Percentiles rank a stretch among this genome's conserved stretches.
These are phyloP conservation scores for Cyprinus carpio DNA, from an alignment of 2,113 vertebrate species.

Conservation along the genomic window DNA sequence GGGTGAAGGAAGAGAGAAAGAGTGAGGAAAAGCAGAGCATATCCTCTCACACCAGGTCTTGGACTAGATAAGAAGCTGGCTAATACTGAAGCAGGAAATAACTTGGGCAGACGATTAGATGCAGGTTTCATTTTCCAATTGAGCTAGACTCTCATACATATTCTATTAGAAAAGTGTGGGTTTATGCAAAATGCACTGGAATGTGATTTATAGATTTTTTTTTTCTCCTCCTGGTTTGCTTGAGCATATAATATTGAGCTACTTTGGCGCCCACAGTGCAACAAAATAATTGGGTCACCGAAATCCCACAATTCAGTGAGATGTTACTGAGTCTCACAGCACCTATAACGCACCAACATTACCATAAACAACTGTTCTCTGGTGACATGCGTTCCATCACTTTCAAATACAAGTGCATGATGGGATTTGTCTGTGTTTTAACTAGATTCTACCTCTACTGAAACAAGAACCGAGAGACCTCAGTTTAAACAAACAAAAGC, in stretches of 20 bases:
- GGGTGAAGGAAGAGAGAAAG: slow-evolving; percentile 64
- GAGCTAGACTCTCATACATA: slow-evolving; percentile 56
- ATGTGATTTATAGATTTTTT: slow-evolving; percentile 57
- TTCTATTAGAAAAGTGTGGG: slow-evolving; percentile 54
- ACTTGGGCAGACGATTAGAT: slow-evolving; percentile 56
- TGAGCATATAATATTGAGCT: slow-evolving; percentile 47
- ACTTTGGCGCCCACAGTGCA: slow-evolving; percentile 31
- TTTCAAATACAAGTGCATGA: slow-evolving; percentile 32
- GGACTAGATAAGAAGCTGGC: slow-evolving; percentile 56
- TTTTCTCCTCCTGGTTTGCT: slow-evolving; percentile 17
- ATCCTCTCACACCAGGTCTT: slow-evolving; percentile 52
- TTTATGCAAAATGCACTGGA: slow-evolving; percentile 49
- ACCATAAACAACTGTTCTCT: slow-evolving; percentile 11
- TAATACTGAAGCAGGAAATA: slow-evolving; percentile 58
- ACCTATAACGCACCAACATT: slow-evolving; percentile 33
- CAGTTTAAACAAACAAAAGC: background rate
- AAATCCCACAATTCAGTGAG: slow-evolving; percentile 31
- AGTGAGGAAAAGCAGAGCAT: slow-evolving; percentile 29
- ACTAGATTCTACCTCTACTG: background rate
- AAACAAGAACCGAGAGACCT: background rate
- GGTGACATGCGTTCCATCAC: slow-evolving; percentile 10
- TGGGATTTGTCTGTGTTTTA: slow-evolving; percentile 3
- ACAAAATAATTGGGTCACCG: slow-evolving; percentile 50
- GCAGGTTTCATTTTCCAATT: slow-evolving; percentile 57
- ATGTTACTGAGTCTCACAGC: slow-evolving; percentile 17